These are phyloP conservation scores for Ceryle rudis DNA, from an alignment of 2,797 vertebrate genomes.

Conservation along the genomic window DNA sequence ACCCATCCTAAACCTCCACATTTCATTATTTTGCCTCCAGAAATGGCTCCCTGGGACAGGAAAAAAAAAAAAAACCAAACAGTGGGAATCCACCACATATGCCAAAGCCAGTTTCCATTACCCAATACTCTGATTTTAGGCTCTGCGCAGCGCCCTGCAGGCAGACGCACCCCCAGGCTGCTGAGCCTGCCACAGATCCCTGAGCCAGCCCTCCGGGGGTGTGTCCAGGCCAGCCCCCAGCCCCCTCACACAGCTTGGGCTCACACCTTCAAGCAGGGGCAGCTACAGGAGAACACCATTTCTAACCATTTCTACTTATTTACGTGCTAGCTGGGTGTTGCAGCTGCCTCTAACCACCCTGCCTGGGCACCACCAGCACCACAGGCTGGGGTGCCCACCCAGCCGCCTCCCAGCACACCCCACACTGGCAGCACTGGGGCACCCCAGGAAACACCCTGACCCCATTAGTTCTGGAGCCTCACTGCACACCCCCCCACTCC, in stretches of 20 bases:
- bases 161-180: not conserved
- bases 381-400: not conserved
- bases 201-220: not conserved
- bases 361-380: too few species aligned
- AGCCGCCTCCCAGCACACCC: not conserved
- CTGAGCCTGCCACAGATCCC: not conserved
- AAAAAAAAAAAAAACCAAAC: too few species aligned
- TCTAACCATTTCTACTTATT: not conserved
- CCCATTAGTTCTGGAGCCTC: not conserved
- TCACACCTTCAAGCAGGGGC: not conserved
- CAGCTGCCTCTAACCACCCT: not conserved
- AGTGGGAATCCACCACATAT: not conserved
- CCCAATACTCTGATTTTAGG: not conserved
- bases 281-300: not conserved
- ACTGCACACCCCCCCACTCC: not conserved
- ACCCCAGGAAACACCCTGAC: accelerated
- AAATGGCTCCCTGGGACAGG: not conserved
- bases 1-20: not conserved
- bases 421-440: not conserved
- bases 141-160: not conserved
- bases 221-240: not conserved
- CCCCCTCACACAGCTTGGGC: not conserved
- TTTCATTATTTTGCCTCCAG: not conserved
- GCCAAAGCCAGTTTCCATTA: not conserved
- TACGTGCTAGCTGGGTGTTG: not conserved